phyloP scores from a whole-genome alignment of 2,113 vertebrate species.

The Lutjanus erythropterus region DNA sequence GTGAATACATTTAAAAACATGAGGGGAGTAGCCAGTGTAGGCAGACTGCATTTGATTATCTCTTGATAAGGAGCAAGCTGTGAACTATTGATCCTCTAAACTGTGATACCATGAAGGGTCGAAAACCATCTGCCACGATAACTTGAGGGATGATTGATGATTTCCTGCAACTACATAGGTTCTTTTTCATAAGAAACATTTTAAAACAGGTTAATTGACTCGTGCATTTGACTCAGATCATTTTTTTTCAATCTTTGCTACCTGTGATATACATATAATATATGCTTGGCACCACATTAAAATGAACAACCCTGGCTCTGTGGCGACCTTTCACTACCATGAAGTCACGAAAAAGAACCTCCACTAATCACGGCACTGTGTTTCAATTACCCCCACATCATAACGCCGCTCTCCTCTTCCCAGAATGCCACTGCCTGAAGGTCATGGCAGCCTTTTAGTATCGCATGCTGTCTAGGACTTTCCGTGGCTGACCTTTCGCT shows the following conservation, averaged over 20 bases:
- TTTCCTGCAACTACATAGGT: constrained; percentile 6
- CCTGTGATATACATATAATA: neutral
- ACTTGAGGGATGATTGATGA: constrained; percentile 28
- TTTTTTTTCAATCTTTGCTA: neutral
- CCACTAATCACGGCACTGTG: constrained; percentile 51
- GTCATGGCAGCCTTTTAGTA: constrained; percentile 75
- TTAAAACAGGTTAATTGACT: neutral
- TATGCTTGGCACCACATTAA: constrained; percentile 14
- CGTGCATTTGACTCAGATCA: neutral
- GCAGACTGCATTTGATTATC: constrained; percentile 25
- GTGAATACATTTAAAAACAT: constrained; percentile 38
- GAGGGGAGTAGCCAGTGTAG: constrained; percentile 3
- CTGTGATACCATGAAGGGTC: constrained; percentile 20
- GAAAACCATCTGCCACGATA: constrained; percentile 14
- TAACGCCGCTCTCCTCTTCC: constrained; percentile 46
- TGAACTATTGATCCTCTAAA: constrained; percentile 44
- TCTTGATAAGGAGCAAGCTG: constrained; percentile 48
- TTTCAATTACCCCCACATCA: constrained; percentile 73
- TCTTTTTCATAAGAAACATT: neutral
- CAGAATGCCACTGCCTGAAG: constrained; percentile 75
- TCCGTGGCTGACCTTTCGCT: constrained; percentile 77
- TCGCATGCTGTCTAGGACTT: constrained; percentile 64
- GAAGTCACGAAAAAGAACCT: constrained; percentile 60
- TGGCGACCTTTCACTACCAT: constrained; percentile 41
- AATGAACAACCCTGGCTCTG: constrained; percentile 14